A percentile compares a stretch with the other conserved stretches of the same genome.
These are phyloP conservation scores for Lobophora halterata DNA, from an alignment of 2,888 invertebrate species.

Conservation along the genomic window DNA sequence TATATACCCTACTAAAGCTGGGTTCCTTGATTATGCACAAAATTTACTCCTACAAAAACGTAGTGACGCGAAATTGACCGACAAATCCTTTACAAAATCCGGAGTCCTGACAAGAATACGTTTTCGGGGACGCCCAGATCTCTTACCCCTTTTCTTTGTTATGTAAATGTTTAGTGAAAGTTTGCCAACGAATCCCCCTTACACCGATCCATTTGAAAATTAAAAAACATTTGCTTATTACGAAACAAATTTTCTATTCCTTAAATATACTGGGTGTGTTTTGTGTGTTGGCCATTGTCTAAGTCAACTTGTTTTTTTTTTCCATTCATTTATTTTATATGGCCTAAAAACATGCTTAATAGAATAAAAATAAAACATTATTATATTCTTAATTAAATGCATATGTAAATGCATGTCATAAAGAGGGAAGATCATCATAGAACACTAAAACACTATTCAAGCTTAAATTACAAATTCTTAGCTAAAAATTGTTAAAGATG, in stretches of 20 bases:
- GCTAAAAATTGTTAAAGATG: too few species aligned
- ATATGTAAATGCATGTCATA: too few species aligned
- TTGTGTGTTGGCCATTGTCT: too few species aligned
- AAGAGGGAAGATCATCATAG: too few species aligned
- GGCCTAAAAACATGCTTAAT: too few species aligned
- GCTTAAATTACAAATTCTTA: too few species aligned
- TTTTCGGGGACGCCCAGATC: conserved; percentile 57
- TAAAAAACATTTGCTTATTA: conserved; percentile 65
- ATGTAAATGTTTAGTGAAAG: conserved; percentile 70
- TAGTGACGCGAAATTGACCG: conserved; percentile 62
- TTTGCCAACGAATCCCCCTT: conserved; percentile 65
- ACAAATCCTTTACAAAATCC: conserved; percentile 64
- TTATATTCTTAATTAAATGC: too few species aligned
- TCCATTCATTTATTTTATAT: too few species aligned
- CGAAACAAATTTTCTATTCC: conserved; percentile 47
- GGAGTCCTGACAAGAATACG: conserved; percentile 65
- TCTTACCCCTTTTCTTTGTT: conserved; percentile 69
- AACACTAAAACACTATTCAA: too few species aligned
- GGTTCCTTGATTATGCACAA: conserved; percentile 48
- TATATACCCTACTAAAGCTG: conserved; percentile 36
- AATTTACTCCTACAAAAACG: conserved; percentile 54
- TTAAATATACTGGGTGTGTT: too few species aligned
- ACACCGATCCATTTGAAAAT: conserved; percentile 72
- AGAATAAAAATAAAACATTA: too few species aligned
- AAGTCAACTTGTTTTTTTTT: too few species aligned